Conservation (phyloP, 2,888 invertebrate species). For the Agrochola litura region DNA sequence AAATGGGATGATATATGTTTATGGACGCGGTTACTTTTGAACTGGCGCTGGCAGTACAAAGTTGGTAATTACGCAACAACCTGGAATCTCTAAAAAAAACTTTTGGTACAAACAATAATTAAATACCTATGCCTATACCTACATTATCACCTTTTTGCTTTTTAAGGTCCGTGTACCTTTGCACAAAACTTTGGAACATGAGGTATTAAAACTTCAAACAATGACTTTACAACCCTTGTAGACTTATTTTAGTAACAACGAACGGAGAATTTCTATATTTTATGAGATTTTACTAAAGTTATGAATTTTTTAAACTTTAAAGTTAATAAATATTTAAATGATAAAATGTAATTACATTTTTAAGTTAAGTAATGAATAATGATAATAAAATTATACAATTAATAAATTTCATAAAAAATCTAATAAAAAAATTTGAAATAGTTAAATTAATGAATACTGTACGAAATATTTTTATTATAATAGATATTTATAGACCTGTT, state of each 20-base stretch:
- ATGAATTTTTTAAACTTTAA: no score
- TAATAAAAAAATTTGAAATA: no score
- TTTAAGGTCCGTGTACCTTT: constrained; percentile 6
- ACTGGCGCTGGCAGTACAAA: neutral
- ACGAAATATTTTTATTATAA: no score
- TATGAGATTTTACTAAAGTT: neutral
- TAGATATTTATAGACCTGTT: no score
- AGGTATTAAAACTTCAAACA: constrained; percentile 28
- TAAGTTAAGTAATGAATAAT: no score
- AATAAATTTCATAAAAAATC: no score
- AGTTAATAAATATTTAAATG: no score
- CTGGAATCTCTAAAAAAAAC: neutral
- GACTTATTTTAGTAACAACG: constrained; percentile 18
- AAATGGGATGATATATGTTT: neutral
- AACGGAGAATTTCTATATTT: neutral
- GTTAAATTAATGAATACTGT: no score
- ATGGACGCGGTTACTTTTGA: neutral
- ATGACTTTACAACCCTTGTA: neutral
- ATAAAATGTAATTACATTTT: no score
- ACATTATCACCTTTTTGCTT: neutral
- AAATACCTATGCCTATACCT: constrained; percentile 4
- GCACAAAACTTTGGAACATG: constrained; percentile 12
- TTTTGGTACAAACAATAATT: neutral
- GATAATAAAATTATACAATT: no score
- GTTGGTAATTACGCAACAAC: neutral